Conservation (phyloP, 2,113 vertebrate species). For the Anhinga anhinga region DNA sequence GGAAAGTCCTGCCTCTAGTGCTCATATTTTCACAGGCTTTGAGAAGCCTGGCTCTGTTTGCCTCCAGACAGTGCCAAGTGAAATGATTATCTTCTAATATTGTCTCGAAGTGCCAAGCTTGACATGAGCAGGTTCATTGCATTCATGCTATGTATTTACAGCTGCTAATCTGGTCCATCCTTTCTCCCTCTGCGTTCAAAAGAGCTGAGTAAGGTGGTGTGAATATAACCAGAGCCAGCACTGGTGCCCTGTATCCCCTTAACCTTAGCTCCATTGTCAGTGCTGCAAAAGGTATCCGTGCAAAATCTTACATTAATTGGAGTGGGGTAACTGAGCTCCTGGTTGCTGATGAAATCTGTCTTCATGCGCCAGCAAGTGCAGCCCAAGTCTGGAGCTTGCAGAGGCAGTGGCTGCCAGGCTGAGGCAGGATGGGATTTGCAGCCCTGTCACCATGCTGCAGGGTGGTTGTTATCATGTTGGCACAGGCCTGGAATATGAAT, state of each 20-base stretch:
- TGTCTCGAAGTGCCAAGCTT: not conserved
- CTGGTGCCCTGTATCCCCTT: not conserved
- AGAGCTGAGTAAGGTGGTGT: not conserved
- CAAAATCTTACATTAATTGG: not conserved
- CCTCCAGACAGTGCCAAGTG: not conserved
- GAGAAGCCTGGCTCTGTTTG: not conserved
- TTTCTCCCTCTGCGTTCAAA: not conserved
- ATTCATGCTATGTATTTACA: rapidly evolving
- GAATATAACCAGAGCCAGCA: not conserved
- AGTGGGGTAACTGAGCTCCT: not conserved
- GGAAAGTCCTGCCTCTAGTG: not conserved
- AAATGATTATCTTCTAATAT: not conserved
- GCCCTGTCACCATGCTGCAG: not conserved
- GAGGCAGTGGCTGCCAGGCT: not conserved
- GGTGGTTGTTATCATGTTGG: rapidly evolving
- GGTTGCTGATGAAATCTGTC: no score
- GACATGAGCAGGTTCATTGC: not conserved
- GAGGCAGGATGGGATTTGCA: not conserved
- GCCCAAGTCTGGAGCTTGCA: rapidly evolving
- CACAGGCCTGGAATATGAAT: not conserved
- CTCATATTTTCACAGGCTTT: not conserved
- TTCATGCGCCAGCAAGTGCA: rapidly evolving
- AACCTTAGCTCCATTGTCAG: not conserved
- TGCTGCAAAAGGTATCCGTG: not conserved
- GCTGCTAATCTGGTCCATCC: not conserved